These are phyloP conservation scores for Sylvicola cinctus DNA, from an alignment of 2,888 invertebrate genomes.

Conservation along the genomic window DNA sequence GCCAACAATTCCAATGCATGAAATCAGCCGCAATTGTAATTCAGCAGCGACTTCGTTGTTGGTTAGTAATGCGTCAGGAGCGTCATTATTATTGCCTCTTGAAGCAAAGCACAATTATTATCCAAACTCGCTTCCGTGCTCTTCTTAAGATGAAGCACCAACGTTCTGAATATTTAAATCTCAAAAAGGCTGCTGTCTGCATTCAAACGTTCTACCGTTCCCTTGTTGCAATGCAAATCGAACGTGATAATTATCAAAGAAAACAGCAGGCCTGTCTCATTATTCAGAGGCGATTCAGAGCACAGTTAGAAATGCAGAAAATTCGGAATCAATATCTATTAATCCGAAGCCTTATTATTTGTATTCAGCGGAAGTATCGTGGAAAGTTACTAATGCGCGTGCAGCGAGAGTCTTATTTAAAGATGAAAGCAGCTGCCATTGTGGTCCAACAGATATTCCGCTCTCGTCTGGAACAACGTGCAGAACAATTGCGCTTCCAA, in stretches of 20 bases:
- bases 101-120: conserved; percentile 12
- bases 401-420: conserved; percentile 15
- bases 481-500: neutral
- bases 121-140: conserved; percentile 24
- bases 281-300: conserved; percentile 23
- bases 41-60: conserved; percentile 25
- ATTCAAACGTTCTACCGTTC: conserved; percentile 21
- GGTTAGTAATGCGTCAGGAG: conserved; percentile 12
- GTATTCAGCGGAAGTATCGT: conserved; percentile 25
- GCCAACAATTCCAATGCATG: conserved; percentile 15
- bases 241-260: conserved; percentile 15
- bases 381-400: conserved; percentile 21
- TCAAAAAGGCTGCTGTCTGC: conserved; percentile 16
- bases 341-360: conserved; percentile 10
- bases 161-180: neutral
- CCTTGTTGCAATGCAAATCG: conserved; percentile 18
- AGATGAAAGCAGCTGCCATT: conserved; percentile 17
- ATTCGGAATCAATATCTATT: conserved; percentile 7
- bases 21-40: conserved; percentile 17
- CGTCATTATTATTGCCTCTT: conserved; percentile 14
- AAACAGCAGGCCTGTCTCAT: conserved; percentile 12
- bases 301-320: conserved; percentile 7
- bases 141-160: conserved; percentile 6
- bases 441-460: conserved; percentile 26
- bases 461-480: neutral